A percentile compares a stretch with the other conserved stretches of the same genome.
Evolutionary conservation across 2,113 vertebrate genomes (phyloP).

Genomic region (Argyrosomus japonicus): DNA sequence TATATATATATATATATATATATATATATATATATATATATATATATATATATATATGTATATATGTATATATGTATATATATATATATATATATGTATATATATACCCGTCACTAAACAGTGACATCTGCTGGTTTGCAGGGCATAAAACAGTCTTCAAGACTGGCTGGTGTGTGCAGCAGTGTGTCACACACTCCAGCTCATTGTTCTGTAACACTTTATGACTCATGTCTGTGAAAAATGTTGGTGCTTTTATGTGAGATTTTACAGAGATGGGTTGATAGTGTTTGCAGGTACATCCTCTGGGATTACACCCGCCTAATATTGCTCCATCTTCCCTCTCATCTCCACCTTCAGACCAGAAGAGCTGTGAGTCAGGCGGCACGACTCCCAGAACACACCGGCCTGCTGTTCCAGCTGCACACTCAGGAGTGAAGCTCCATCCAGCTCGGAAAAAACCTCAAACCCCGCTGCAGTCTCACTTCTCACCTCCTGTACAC

Average conservation of each 20-base stretch:
- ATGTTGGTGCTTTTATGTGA: not conserved
- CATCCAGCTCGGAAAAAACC: not conserved
- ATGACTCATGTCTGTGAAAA: no score
- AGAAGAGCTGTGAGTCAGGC: slow-evolving; percentile 38
- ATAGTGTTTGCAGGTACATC: not conserved
- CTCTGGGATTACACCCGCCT: not conserved
- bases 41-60: no score
- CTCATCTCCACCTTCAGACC: slow-evolving; percentile 37
- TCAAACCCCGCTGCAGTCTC: not conserved
- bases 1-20: no score
- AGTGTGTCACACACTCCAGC: no score
- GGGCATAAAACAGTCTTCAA: not conserved
- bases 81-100: no score
- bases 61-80: no score
- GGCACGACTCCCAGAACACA: not conserved
- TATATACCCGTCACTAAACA: no score
- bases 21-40: no score
- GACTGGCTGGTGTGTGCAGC: not conserved
- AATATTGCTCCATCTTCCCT: not conserved
- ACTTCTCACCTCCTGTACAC: not conserved
- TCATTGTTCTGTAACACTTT: no score
- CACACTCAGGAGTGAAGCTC: slow-evolving; percentile 47
- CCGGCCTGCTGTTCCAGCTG: not conserved
- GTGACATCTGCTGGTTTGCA: not conserved
- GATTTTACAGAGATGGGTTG: not conserved